Evolutionary conservation across 2,888 invertebrate species (phyloP).

Genomic region (Hypselothyrea guttata): DNA sequence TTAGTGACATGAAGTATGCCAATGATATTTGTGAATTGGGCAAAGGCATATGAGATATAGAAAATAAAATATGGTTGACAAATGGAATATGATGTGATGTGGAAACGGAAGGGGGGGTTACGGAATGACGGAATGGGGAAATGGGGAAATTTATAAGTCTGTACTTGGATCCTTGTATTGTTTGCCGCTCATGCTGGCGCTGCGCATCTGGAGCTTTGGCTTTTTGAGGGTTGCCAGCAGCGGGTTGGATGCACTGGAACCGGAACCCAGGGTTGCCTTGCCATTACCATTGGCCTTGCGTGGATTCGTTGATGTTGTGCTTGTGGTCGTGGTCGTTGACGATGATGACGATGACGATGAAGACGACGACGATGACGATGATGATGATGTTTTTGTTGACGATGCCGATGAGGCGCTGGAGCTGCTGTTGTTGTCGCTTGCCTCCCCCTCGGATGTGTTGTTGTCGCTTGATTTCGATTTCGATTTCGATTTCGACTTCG

Average conservation of each 20-base stretch:
- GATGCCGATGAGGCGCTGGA: conserved; percentile 41
- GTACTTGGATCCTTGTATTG: conserved; percentile 82
- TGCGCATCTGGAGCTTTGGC: conserved; percentile 62
- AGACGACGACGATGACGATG: conserved; percentile 25
- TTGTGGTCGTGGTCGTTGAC: conserved; percentile 12
- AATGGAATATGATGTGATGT: no score
- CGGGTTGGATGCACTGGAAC: conserved; percentile 32
- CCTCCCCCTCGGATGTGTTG: neutral
- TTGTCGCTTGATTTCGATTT: neutral
- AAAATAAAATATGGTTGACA: no score
- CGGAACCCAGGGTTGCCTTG: neutral
- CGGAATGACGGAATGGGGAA: neutral
- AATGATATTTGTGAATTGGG: no score
- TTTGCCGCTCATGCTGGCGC: conserved; percentile 51
- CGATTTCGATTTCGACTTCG: neutral
- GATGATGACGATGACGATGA: conserved; percentile 34
- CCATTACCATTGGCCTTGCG: conserved; percentile 16
- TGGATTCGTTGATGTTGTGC: conserved; percentile 4
- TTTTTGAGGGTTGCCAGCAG: conserved; percentile 62
- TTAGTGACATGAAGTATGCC: no score
- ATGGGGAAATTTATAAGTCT: conserved; percentile 3
- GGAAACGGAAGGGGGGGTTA: no score
- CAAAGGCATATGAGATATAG: no score
- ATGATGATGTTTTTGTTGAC: conserved; percentile 42
- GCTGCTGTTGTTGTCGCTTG: conserved; percentile 17